Evolutionary conservation across 2,888 invertebrate genomes (phyloP).

Genomic region (Eudemis profundana): DNA sequence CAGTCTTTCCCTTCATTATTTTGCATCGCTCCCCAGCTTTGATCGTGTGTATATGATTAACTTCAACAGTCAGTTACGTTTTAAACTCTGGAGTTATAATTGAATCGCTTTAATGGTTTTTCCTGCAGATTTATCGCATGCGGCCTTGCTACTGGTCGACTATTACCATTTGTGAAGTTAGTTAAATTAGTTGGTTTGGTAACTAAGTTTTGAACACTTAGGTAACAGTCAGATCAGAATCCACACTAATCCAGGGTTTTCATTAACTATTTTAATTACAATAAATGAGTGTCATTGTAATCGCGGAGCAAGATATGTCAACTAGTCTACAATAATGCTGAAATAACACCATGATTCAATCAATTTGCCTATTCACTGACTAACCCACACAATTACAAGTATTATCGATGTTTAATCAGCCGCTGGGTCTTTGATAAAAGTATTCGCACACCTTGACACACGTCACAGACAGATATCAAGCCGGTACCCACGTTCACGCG

Average conservation of each 20-base stretch:
- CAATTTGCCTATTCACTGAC: constrained; percentile 5
- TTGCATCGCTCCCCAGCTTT: not conserved
- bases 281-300: not conserved
- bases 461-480: constrained; percentile 14
- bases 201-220: not conserved
- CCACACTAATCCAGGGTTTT: not conserved
- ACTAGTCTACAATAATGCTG: not conserved
- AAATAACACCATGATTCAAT: constrained; percentile 1
- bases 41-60: too few species aligned
- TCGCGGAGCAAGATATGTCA: not conserved
- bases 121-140: constrained; percentile 26
- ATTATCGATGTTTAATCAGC: constrained; percentile 41
- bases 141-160: not conserved
- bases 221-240: not conserved
- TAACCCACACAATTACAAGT: constrained; percentile 1
- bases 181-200: too few species aligned
- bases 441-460: constrained; percentile 29
- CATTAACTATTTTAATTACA: not conserved
- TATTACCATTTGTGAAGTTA: not conserved
- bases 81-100: constrained; percentile 10
- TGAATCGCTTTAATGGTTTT: constrained; percentile 8
- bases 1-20: not conserved
- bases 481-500: not conserved
- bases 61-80: not conserved
- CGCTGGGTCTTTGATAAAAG: constrained; percentile 32